Percentiles rank a stretch among this genome's conserved stretches.
Evolutionary conservation across 2,113 vertebrate genomes (phyloP).

Genomic region (Salvator merianae): DNA sequence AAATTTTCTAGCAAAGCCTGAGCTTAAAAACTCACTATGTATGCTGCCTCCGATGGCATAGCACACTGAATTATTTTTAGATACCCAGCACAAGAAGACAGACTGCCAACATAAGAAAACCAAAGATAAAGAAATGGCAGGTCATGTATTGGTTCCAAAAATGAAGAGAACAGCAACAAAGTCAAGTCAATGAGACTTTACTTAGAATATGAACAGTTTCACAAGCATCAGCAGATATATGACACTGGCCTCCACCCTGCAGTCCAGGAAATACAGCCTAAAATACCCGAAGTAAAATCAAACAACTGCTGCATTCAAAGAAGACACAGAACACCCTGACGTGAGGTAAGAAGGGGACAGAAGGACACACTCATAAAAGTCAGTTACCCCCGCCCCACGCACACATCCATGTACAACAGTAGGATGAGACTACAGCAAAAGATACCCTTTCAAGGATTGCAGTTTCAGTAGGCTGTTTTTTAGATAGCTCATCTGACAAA

Average conservation of each 20-base stretch:
- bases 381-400: no score
- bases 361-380: background rate
- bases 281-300: background rate
- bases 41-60: accelerated
- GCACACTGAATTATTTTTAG: background rate
- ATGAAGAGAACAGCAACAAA: background rate
- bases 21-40: background rate
- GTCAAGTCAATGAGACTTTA: background rate
- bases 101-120: background rate
- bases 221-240: background rate
- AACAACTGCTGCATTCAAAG: background rate
- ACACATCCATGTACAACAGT: no score
- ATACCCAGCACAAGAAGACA: background rate
- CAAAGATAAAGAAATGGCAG: background rate
- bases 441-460: no score
- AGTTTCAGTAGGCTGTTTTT: background rate
- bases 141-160: background rate
- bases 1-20: background rate
- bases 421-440: background rate
- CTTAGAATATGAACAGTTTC: background rate
- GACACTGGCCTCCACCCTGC: background rate
- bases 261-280: background rate
- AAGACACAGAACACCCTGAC: background rate
- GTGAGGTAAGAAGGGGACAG: background rate
- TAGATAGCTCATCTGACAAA: background rate